These are phyloP conservation scores for Leuciscus idus DNA, from an alignment of 2,113 vertebrate species.

Conservation along the genomic window DNA sequence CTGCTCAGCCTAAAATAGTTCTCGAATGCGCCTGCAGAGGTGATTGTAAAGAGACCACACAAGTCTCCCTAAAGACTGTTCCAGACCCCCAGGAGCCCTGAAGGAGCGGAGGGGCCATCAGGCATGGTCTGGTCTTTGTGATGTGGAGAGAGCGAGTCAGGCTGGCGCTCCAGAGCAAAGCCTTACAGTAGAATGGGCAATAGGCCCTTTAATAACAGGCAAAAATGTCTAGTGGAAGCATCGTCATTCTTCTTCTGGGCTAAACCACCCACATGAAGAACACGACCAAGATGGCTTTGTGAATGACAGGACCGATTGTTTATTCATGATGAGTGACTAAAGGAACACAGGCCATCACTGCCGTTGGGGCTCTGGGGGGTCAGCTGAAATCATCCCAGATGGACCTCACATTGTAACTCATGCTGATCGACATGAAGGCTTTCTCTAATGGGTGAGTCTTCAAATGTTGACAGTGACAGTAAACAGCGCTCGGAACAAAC, in stretches of 20 bases:
- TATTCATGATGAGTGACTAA: conserved; percentile 9
- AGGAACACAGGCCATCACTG: conserved; percentile 21
- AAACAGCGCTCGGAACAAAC: not conserved
- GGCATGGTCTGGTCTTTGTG: conserved; percentile 59
- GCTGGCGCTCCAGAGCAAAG: conserved; percentile 25
- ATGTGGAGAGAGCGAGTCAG: conserved; percentile 58
- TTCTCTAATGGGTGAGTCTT: conserved; percentile 28
- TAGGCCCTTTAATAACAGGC: conserved; percentile 41
- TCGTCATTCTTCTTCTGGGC: conserved; percentile 1
- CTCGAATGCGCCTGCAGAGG: not conserved
- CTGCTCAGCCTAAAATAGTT: not conserved
- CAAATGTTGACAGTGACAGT: conserved; percentile 26
- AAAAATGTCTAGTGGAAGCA: conserved; percentile 1
- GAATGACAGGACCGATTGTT: conserved; percentile 30
- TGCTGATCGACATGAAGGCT: conserved; percentile 14
- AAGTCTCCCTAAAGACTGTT: conserved; percentile 66
- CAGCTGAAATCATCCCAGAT: conserved; percentile 21
- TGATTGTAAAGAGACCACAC: conserved; percentile 68
- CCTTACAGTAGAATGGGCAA: conserved; percentile 23
- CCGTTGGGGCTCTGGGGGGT: not conserved
- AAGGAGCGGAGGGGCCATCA: conserved; percentile 64
- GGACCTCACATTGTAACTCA: not conserved
- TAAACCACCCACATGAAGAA: conserved; percentile 45
- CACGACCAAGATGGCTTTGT: conserved; percentile 29
- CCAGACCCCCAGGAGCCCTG: conserved; percentile 59